Evolutionary conservation across 2,113 vertebrate species (phyloP).

Genomic region (human (Homo sapiens)): GRCh38 chr21:44051501-44052000

Average conservation of each 20-base stretch:
- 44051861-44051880: fast-evolving
- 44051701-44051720: background rate
- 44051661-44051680: background rate
- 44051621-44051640: fast-evolving
- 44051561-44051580: too few species aligned
- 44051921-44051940: background rate
- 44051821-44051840: fast-evolving
- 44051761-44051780: background rate
- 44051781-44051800: background rate
- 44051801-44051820: fast-evolving
- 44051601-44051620: background rate
- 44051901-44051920: too few species aligned
- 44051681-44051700: too few species aligned
- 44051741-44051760: fast-evolving
- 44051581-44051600: background rate
- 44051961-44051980: too few species aligned
- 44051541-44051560: fast-evolving
- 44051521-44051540: background rate
- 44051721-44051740: fast-evolving
- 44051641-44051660: too few species aligned
- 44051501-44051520: background rate
- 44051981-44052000: background rate
- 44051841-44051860: background rate
- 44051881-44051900: fast-evolving
- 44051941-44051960: background rate